Base-by-base conservation (phyloP, 2,888 invertebrate genomes). In the Nowickia ferox region DNA sequence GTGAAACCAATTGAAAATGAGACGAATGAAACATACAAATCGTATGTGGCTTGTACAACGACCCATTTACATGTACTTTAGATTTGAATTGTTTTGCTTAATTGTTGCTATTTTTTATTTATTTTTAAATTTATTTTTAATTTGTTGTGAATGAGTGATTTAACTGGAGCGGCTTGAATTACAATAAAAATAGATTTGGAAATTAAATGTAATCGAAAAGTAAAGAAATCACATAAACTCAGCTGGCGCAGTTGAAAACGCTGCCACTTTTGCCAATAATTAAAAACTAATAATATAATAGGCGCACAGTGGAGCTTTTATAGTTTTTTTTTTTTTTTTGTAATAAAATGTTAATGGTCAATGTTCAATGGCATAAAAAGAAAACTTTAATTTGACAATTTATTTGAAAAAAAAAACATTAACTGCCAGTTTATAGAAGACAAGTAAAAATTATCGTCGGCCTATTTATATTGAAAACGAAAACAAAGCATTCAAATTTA, bases 91-190 rank as follows among this genome's bases (percentile, higher is more conserved):
- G n/a, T 72, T 44, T 65, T 19, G 44, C 22, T 53, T 65, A 48
- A 44, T 66, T 55, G n/a, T 80, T 17, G 57, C 17, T 59, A 17
- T 9, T 48, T 22, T 81, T 2, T n/a, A 42, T 0, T 38, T 61
- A 8, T 10, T 19, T 11, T 46, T 30, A 66, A 30, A 30, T 46
- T 38, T 59, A 51, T 76, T 38, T 40, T 69, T 30, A 42, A 44
- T 61, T 40, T 51, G 44, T 53, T 51, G 44, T 63, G 46, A 63
- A 42, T 77, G 71, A 61, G 53, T 66, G 66, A 77, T 61, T 77
- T 77, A 84, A 84, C 68, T 84, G 68, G 81, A 63, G 77, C 84
- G 44, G 46, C 53, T 81, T 61, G 61, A 77, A 81, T 84, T 84
- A 68, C 80, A 84, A 77, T 84, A 44, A 53, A 76, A 84, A 72